Base-by-base conservation (phyloP, 2,888 invertebrate species). In the Punctoribates punctum region DNA sequence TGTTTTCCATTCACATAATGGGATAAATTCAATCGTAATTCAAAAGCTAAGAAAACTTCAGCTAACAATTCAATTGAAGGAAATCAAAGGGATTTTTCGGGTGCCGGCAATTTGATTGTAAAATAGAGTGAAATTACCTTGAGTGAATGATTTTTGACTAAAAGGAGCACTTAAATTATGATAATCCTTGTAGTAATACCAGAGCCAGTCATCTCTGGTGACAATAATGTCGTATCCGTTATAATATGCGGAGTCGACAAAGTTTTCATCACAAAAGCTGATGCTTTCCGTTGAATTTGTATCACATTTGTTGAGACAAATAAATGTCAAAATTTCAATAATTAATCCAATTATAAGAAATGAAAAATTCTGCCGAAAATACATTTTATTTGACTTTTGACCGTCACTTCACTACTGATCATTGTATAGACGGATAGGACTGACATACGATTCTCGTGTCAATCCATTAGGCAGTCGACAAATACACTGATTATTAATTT, bases 151-250 rank as follows among this genome's bases (percentile, higher is more conserved):
- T 73, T 73, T 34, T 46, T 76, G 76, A 65, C 73, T 73, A 65
- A 54, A 76, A 15, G 76, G 51, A 54, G 20, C 23, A 23, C 76
- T 76, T 23, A 76, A 20, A 17, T 48, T 57, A 65, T 73, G 73
- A 15, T 73, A 23, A 34, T 76, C 76, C 34, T 73, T 76, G 29
- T 76, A 76, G 46, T 76, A 76, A 65, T 76, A 76, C 76, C 76
- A 76, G 20, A 76, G 57, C 42, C 57, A 29, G 27, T 76, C 54
- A 62, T 73, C 57, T 54, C 76, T 25, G 42, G 76, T 76, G 13
- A 76, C 20, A 34, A 76, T 76, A 23, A 73, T 76, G 27, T 76
- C 76, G 27, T 76, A 76, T 15, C 76, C 76, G 23, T 76, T 76
- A 65, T 34, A 76, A 48, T 76, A 76, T 5, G 76, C 76, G 6